A percentile compares a stretch with the other conserved stretches of the same genome.
phyloP scores from a whole-genome alignment of 2,113 vertebrate genomes.

The Etia nguti region DNA sequence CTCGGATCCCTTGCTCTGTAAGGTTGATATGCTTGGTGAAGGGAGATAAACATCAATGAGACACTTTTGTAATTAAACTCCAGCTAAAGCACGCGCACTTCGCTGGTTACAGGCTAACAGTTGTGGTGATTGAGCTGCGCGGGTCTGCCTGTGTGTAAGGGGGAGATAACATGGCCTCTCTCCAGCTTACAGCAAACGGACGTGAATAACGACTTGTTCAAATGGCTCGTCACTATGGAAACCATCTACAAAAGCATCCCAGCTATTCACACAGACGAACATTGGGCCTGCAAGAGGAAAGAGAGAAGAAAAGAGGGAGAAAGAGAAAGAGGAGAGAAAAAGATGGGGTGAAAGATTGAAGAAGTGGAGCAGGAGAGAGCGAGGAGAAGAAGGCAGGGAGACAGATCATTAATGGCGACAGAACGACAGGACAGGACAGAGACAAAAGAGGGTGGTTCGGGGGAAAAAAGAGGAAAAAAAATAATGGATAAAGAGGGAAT shows the following conservation, averaged over 20 bases:
- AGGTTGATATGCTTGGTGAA: neutral
- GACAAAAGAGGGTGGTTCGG: neutral
- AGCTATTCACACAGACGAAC: constrained; percentile 64
- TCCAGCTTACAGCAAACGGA: constrained; percentile 40
- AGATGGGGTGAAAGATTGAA: constrained; percentile 1
- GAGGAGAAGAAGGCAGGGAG: neutral
- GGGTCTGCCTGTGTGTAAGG: constrained; percentile 8
- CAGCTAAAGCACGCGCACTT: neutral
- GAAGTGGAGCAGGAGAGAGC: constrained; percentile 5
- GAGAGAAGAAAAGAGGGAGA: neutral
- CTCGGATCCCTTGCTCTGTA: neutral
- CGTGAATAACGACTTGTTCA: constrained; percentile 68
- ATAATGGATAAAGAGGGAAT: constrained; percentile 23
- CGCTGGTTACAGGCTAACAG: neutral
- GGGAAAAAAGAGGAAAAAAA: neutral
- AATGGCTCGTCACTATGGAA: constrained; percentile 67
- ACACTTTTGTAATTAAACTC: constrained; percentile 1
- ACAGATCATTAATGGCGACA: constrained; percentile 26
- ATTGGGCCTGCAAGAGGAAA: constrained; percentile 23
- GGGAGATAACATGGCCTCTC: constrained; percentile 47
- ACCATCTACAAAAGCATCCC: constrained; percentile 69
- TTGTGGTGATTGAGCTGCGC: constrained; percentile 16
- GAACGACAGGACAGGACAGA: neutral
- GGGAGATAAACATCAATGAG: neutral
- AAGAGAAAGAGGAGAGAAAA: neutral